Percentiles rank a stretch among this genome's conserved stretches.
These are phyloP conservation scores for Megalops cyprinoides DNA, from an alignment of 2,797 vertebrate species.

Conservation along the genomic window DNA sequence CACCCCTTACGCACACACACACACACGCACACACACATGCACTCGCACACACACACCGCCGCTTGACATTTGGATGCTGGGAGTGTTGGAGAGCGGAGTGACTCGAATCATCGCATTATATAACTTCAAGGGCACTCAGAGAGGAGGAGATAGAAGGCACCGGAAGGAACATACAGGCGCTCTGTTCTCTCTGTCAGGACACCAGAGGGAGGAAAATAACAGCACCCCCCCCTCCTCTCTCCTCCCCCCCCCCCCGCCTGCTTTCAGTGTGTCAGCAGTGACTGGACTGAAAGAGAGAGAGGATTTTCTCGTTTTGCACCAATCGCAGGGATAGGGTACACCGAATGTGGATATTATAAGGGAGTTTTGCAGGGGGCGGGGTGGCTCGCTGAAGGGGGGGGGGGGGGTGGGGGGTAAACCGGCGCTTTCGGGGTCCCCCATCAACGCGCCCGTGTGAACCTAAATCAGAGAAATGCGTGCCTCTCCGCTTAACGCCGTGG, in stretches of 20 bases:
- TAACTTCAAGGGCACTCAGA: slow-evolving; percentile 31
- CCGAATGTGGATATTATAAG: background rate
- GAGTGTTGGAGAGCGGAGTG: background rate
- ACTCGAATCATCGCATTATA: background rate
- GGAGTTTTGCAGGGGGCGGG: background rate
- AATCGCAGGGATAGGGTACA: too few species aligned
- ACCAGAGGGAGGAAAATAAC: too few species aligned
- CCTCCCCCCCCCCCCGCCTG: background rate
- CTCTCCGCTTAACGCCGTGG: background rate
- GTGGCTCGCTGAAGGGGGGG: background rate
- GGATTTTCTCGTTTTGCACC: background rate
- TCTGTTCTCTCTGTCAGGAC: too few species aligned
- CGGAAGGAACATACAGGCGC: background rate
- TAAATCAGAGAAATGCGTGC: background rate
- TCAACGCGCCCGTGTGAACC: background rate
- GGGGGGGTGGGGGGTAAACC: background rate
- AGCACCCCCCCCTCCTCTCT: too few species aligned
- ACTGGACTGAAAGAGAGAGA: background rate
- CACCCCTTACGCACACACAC: too few species aligned
- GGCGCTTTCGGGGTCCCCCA: background rate
- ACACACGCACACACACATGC: too few species aligned
- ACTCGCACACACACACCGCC: too few species aligned
- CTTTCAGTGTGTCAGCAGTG: background rate
- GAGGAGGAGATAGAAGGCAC: background rate
- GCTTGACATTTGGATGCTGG: slow-evolving; percentile 25